phyloP scores from a whole-genome alignment of 2,888 invertebrate species.

The Holacanthella duospinosa region DNA sequence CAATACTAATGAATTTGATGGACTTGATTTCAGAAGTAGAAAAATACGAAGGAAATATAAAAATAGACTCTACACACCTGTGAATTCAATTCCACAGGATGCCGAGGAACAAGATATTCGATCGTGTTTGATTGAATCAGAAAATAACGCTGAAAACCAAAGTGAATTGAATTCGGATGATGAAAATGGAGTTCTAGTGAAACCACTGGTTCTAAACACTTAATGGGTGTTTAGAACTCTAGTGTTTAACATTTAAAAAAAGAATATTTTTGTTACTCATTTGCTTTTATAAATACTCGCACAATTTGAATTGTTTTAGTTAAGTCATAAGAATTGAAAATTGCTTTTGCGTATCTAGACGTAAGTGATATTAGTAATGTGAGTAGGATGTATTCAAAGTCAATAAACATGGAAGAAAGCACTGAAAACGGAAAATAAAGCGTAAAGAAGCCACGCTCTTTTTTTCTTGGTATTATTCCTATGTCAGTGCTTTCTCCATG shows the following conservation, averaged over 20 bases:
- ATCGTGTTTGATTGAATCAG: not conserved
- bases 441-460: too few species aligned
- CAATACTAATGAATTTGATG: not conserved
- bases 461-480: too few species aligned
- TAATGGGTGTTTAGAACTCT: constrained; percentile 24
- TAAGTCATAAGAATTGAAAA: not conserved
- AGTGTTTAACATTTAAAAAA: too few species aligned
- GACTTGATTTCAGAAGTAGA: not conserved
- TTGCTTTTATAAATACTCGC: not conserved
- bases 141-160: constrained; percentile 4
- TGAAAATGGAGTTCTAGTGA: constrained; percentile 19
- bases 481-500: too few species aligned
- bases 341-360: too few species aligned
- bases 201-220: constrained; percentile 25
- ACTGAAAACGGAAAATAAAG: too few species aligned
- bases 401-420: not conserved
- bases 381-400: not conserved
- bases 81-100: not conserved
- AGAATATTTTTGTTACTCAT: not conserved
- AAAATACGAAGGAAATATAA: not conserved
- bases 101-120: not conserved
- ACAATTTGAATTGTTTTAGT: too few species aligned
- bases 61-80: not conserved
- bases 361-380: too few species aligned
- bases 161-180: constrained; percentile 17